Evolutionary conservation across 2,888 invertebrate species (phyloP).

Genomic region (Mesorhabditis belari): DNA sequence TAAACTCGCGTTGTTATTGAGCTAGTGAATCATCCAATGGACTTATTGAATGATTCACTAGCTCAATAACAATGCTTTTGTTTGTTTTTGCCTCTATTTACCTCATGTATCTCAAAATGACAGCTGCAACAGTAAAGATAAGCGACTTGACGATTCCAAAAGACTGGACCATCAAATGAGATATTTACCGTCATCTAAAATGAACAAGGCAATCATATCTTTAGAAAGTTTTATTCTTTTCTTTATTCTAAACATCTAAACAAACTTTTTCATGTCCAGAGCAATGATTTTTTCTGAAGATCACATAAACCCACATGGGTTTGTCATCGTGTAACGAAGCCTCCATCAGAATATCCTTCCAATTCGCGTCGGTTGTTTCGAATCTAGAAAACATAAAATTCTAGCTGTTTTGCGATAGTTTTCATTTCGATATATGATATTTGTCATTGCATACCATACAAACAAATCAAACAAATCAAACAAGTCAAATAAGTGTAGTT

Average conservation of each 20-base stretch:
- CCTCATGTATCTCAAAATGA: slow-evolving; percentile 52
- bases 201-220: slow-evolving; percentile 4
- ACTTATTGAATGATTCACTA: no score
- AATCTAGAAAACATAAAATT: slow-evolving; percentile 17
- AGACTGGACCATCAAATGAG: slow-evolving; percentile 51
- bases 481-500: no score
- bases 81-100: slow-evolving; percentile 7
- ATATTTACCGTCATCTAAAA: slow-evolving; percentile 51
- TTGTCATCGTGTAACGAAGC: slow-evolving; percentile 33
- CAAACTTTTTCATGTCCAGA: slow-evolving; percentile 38
- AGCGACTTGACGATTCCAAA: slow-evolving; percentile 51
- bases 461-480: no score
- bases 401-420: no score
- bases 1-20: no score
- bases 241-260: no score
- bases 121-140: slow-evolving; percentile 53
- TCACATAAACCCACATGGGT: slow-evolving; percentile 53
- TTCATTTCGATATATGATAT: no score
- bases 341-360: slow-evolving; percentile 27
- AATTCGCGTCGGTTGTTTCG: slow-evolving; percentile 14
- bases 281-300: slow-evolving; percentile 50
- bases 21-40: no score
- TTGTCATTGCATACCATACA: no score
- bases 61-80: not conserved
- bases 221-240: not conserved